phyloP scores from a whole-genome alignment of 92 coral and sea anemone genomes.

The Galaxea fascicularis region DNA sequence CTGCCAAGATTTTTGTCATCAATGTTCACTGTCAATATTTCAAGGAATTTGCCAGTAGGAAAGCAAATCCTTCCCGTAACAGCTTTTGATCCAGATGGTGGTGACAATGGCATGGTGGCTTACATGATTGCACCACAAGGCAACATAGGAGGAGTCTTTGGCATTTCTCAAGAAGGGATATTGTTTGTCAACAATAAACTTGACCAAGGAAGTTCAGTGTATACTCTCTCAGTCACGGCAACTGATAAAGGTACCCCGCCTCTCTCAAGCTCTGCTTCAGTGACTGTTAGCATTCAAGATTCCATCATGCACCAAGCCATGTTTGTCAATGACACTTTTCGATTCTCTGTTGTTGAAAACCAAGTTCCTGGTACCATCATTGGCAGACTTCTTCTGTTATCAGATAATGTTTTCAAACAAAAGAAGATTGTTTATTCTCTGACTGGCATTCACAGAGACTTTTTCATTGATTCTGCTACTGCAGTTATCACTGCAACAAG shows the following conservation, averaged over 20 bases:
- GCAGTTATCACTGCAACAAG: slow-evolving; percentile 72
- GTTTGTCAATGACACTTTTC: slow-evolving; percentile 78
- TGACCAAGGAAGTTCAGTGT: slow-evolving; percentile 69
- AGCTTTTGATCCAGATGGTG: slow-evolving; percentile 86
- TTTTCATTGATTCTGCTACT: slow-evolving; percentile 73
- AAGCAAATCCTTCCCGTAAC: slow-evolving; percentile 71
- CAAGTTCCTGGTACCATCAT: slow-evolving; percentile 77
- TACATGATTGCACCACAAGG: slow-evolving; percentile 70
- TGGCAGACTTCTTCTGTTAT: slow-evolving; percentile 73
- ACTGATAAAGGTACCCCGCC: slow-evolving; percentile 84
- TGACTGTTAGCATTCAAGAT: slow-evolving; percentile 76
- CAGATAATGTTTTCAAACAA: slow-evolving; percentile 56
- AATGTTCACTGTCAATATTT: slow-evolving; percentile 67
- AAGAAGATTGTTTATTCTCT: slow-evolving; percentile 71
- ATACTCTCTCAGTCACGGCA: slow-evolving; percentile 71
- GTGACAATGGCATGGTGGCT: slow-evolving; percentile 70
- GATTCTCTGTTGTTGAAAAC: slow-evolving; percentile 83
- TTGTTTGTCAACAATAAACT: slow-evolving; percentile 82
- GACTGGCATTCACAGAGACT: slow-evolving; percentile 60
- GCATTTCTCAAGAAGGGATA: slow-evolving; percentile 86
- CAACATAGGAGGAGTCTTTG: slow-evolving; percentile 84
- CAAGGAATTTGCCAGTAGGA: slow-evolving; percentile 78
- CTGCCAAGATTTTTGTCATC: slow-evolving; percentile 75
- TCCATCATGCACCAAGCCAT: slow-evolving; percentile 75
- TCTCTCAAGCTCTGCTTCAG: slow-evolving; percentile 68